Conservation (phyloP, 2,888 invertebrate genomes). For the Linyphia triangularis region DNA sequence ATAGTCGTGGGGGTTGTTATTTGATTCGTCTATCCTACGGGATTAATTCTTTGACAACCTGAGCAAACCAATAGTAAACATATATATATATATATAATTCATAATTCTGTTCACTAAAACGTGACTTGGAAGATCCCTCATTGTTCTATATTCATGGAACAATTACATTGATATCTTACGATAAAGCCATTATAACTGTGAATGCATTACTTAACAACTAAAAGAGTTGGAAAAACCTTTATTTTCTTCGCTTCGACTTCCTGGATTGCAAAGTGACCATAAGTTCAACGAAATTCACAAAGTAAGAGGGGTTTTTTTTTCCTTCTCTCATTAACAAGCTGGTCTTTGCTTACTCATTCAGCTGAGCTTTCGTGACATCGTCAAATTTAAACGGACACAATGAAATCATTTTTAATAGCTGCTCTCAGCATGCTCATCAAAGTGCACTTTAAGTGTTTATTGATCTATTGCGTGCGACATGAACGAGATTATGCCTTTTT, state of each 20-base stretch:
- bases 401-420: slow-evolving; percentile 43
- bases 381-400: slow-evolving; percentile 24
- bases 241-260: not conserved
- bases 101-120: not conserved
- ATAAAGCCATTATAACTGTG: not conserved
- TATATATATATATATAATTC: too few relatives aligned
- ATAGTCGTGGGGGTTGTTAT: too few relatives aligned
- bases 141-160: not conserved
- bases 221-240: not conserved
- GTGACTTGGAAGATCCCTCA: not conserved
- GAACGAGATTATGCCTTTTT: not conserved
- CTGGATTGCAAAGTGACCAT: not conserved
- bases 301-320: not conserved
- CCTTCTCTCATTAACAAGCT: not conserved
- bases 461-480: slow-evolving; percentile 30
- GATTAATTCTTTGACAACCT: too few relatives aligned
- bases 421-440: not conserved
- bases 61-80: too few relatives aligned
- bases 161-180: not conserved
- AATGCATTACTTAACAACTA: not conserved
- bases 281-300: not conserved
- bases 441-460: slow-evolving; percentile 29
- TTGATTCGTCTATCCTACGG: too few relatives aligned
- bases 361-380: not conserved
- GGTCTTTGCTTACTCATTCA: not conserved